phyloP scores from a whole-genome alignment of 2,113 vertebrate species.

The Zosterops borbonicus region DNA sequence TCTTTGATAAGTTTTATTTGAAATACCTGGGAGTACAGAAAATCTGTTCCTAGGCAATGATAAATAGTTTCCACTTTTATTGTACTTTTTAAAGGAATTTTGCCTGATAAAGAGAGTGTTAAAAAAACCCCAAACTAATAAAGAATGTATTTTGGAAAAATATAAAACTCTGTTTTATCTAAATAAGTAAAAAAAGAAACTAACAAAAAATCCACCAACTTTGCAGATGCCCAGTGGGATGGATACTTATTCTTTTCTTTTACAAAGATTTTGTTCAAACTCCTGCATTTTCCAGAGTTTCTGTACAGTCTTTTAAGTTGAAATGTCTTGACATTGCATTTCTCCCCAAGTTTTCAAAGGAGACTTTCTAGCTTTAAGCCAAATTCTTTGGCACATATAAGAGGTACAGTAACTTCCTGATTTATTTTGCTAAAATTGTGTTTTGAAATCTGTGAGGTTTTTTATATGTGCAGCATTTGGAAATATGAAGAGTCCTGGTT shows the following conservation, averaged over 20 bases:
- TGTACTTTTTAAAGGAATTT: conserved; percentile 20
- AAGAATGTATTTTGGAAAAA: background rate
- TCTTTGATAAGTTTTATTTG: conserved; percentile 40
- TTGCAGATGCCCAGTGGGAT: background rate
- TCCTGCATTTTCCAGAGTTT: background rate
- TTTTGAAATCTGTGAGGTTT: background rate
- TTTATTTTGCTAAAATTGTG: background rate
- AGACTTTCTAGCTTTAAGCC: background rate
- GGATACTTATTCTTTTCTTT: background rate
- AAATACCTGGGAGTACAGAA: conserved; percentile 11
- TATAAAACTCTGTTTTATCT: background rate
- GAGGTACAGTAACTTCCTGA: background rate
- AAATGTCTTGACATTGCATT: background rate
- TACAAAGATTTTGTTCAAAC: background rate
- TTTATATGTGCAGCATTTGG: background rate
- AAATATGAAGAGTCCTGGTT: background rate
- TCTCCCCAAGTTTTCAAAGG: background rate
- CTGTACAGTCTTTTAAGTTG: background rate
- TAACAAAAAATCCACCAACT: background rate
- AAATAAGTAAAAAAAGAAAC: background rate
- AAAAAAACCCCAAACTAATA: background rate
- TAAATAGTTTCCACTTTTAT: conserved; percentile 10
- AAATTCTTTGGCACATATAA: background rate
- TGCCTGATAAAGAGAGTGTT: background rate
- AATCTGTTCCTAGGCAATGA: conserved; percentile 13